Evolutionary conservation across 2,113 vertebrate genomes (phyloP).

Genomic region (Lophochroa leadbeateri): DNA sequence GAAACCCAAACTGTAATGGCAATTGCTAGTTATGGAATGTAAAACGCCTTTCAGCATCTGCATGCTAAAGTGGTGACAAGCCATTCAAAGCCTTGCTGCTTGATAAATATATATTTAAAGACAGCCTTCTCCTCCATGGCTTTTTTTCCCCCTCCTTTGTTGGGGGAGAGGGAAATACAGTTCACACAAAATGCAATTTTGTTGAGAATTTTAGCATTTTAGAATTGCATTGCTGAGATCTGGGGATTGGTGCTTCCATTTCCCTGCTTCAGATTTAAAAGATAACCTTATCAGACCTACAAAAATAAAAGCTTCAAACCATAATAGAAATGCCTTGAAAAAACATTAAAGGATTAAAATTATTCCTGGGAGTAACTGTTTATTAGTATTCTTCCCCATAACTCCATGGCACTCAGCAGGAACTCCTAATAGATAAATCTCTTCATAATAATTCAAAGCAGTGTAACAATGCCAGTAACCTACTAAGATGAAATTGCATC

Average conservation of each 20-base stretch:
- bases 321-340: background rate
- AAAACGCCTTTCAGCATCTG: background rate
- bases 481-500: background rate
- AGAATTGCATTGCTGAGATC: background rate
- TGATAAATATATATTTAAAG: background rate
- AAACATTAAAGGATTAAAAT: background rate
- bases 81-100: background rate
- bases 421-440: background rate
- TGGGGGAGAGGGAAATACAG: background rate
- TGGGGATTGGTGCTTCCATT: background rate
- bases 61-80: background rate
- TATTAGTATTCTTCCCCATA: slow-evolving; percentile 6
- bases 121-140: background rate
- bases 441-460: background rate
- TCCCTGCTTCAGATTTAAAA: background rate
- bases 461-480: background rate
- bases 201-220: background rate
- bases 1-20: background rate
- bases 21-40: background rate
- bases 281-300: background rate
- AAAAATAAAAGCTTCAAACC: background rate
- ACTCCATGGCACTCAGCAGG: background rate
- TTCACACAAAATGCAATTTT: background rate
- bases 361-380: slow-evolving; percentile 18
- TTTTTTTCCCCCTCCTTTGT: background rate